Evolutionary conservation across 2,888 invertebrate species (phyloP), one percentile per base, ranked within the genome.

Genomic region (Apamea anceps): DNA sequence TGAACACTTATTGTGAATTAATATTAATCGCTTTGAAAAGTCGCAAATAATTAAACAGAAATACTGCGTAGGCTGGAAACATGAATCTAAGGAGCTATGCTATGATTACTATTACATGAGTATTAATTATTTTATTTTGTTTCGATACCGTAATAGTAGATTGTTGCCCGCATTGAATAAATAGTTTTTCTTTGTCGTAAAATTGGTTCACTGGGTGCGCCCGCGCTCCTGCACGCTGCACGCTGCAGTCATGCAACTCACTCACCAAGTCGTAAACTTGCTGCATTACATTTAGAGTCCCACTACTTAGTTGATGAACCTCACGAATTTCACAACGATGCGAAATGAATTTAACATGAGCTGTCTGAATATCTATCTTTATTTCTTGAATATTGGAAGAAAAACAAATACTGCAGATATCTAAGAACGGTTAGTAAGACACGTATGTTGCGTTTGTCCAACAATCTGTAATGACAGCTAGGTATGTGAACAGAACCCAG

Each of bases 271-370:
- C 51, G 51, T 85, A 81, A 77, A 81, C 71, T 71, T 72, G 15
- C 21, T 68, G 42, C 25, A 77, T 76, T 75, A 85, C 37, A 80
- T 32, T 28, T 42, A 51, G 18, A 28, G 28, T 57, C 28, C 51
- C 15, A 57, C n/a, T 66, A 42, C 68, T n/a, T 42, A 72, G 37
- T 37, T 48, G 66, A 51, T 65, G 28, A 66, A n/a, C 45, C 66
- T 72, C 28, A 48, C 72, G 37, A 79, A 86, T 79, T 77, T 77
- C 78, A 72, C 70, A 81, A 79, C 57, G 48, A 65, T 42, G 21
- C 48, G 37, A 74, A 72, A 76, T 76, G 65, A 70, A 80, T 82
- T 72, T 72, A 87, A 79, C 75, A 87, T 77, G 37, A 78, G 65
- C 62, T 72, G 45, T 67, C 66, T 67, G 67, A 51, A 62, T 63